Evolutionary conservation across 2,888 invertebrate genomes (phyloP), one percentile per base, ranked within the genome.

Genomic region (Autographa gamma): DNA sequence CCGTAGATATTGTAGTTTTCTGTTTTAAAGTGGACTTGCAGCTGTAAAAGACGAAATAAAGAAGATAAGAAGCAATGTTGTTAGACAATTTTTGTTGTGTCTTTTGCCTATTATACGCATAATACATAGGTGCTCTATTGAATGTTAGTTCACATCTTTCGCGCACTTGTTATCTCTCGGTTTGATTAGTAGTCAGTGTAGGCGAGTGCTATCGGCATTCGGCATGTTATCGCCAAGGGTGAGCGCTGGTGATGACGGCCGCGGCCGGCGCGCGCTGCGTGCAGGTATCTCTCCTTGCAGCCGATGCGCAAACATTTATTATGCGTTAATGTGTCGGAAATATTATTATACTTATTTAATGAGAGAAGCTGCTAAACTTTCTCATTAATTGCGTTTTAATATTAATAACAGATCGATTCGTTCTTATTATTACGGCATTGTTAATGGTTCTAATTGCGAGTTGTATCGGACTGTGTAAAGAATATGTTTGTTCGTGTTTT

Each of bases 201-300:
- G 43, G 59, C 56, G 19, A 62, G 60, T 58, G 41, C 60, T 77
- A 69, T 79, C 76, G 60, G 32, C 2, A n/a, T 54, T 79, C 76
- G 60, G 32, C 2, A n/a, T 54, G 32, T 66, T 72, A 76, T 79
- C 72, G 48, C 34, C 48, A 64, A 61, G 68, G 76, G 70, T 71
- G 71, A 77, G 63, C 48, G 38, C 60, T 38, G 69, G 60, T 74
- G 60, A 74, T 71, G 66, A 60, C 60, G 61, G 66, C 60, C 48
- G 13, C 60, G 67, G 61, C 59, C 25, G 25, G 25, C 48, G 19
- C 66, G 52, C 19, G 63, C 58, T 67, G 61, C 63, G 38, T 67
- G 62, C 62, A 70, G 61, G 60, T 63, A 65, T 70, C 31, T 52
- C 32, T 72, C 43, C 48, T 41, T 38, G 34, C 18, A 19, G 19